Base-by-base conservation (phyloP, 2,888 invertebrate species). In the Octonoba sinensis region DNA sequence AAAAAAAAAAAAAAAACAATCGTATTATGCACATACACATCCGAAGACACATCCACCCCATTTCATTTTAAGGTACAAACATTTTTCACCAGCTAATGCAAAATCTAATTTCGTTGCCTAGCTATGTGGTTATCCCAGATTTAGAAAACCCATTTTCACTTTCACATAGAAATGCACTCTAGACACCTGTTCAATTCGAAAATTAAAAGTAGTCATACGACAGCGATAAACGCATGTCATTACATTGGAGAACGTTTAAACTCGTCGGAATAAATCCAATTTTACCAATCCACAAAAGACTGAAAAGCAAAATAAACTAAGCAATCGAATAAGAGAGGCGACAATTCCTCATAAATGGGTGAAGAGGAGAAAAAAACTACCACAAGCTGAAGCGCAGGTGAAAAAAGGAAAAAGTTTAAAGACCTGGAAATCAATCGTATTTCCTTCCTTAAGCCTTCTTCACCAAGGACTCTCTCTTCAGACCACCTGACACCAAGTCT, bases 401-500 rank as follows among this genome's bases (percentile, higher is more conserved):
- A 46, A 69, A 56, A 24, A 18, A 24, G 36, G 62, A 59, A 69
- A 67, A 75, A 76, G 36, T 36, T 36, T 36, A 36, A 36, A 36
- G 64, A 71, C 22, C 64, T 71, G 57, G 54, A 56, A 65, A 56
- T 77, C 77, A 77, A 77, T 77, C 65, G 70, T 57, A 65, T 70
- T 77, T 54, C 36, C 65, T 44, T 69, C 24, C 65, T 64, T 62
- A 77, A 62, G 56, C 60, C 67, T 64, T 64, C 64, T 76, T 62
- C 69, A 54, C 24, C 27, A 65, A 57, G 57, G 51, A 62, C 51
- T 54, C 24, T 46, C 70, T 71, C 65, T 76, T 77, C 62, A 65
- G 36, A 71, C 71, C 70, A 71, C 71, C 54, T 74, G 74, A 74
- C 74, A 74, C 74, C 66, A 73, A 64, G 54, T 73, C 49, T 73